Evolutionary conservation across 2,888 invertebrate species (phyloP).

Genomic region (Cetonia aurata): DNA sequence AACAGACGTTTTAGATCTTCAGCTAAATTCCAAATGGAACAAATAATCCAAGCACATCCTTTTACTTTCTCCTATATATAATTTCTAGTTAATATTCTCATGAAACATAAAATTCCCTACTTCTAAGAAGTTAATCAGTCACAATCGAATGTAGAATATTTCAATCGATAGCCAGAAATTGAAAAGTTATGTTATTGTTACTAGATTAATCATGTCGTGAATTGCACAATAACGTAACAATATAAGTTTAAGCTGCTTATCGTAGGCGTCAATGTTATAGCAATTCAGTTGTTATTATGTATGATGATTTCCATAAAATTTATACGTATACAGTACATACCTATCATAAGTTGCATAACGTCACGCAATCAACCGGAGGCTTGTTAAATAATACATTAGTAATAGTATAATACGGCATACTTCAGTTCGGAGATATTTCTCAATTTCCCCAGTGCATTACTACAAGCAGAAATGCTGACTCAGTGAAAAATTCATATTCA

Average conservation of each 20-base stretch:
- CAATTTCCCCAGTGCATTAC: background rate
- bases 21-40: too few species aligned
- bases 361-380: background rate
- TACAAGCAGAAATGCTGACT: constrained; percentile 18
- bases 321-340: background rate
- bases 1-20: too few species aligned
- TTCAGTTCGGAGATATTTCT: constrained; percentile 15
- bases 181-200: background rate
- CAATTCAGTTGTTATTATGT: constrained; percentile 21
- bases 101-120: too few species aligned
- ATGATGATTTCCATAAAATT: constrained; percentile 14
- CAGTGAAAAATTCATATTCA: constrained; percentile 9
- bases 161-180: background rate
- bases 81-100: too few species aligned
- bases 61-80: too few species aligned
- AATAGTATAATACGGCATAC: background rate
- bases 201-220: background rate
- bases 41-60: too few species aligned
- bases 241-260: background rate
- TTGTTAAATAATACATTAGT: constrained; percentile 34
- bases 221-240: constrained; percentile 10
- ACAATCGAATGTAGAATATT: too few species aligned
- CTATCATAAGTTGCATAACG: background rate
- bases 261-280: constrained; percentile 27
- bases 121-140: background rate